Percentiles rank a stretch among this genome's conserved stretches.
Evolutionary conservation across 2,888 invertebrate genomes (phyloP).

Genomic region (Ectobius pallidus): DNA sequence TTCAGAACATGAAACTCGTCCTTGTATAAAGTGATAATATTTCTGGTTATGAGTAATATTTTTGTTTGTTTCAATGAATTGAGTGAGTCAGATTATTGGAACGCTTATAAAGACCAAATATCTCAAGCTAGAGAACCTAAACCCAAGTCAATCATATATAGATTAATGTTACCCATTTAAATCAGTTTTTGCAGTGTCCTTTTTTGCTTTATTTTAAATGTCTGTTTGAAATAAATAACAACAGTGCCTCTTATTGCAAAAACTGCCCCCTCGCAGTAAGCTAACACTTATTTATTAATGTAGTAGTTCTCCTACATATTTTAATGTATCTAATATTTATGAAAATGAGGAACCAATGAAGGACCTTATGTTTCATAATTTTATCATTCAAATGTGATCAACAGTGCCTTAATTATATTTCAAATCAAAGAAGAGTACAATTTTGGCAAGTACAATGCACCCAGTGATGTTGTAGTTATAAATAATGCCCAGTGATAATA

Average conservation of each 20-base stretch:
- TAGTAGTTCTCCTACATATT: no score
- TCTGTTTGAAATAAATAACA: no score
- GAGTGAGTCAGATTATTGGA: not conserved
- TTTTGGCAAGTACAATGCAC: not conserved
- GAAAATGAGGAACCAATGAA: no score
- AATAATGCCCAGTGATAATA: not conserved
- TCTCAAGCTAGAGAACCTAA: not conserved
- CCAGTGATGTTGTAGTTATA: not conserved
- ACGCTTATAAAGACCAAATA: not conserved
- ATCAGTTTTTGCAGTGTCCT: no score
- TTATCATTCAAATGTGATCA: not conserved
- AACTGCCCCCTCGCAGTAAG: no score
- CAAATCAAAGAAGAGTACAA: not conserved
- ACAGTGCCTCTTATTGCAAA: no score
- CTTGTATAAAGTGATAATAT: not conserved
- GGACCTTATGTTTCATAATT: no score
- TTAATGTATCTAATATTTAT: no score
- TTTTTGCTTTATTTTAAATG: no score
- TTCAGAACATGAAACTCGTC: not conserved
- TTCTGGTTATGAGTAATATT: not conserved
- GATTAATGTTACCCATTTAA: no score
- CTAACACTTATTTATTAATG: no score
- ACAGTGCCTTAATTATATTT: conserved; percentile 9
- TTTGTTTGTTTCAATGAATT: not conserved
- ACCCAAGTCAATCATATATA: no score